Percentiles rank a stretch among this genome's conserved stretches.
phyloP scores from a whole-genome alignment of 2,797 vertebrate genomes.

The Danio albolineatus region DNA sequence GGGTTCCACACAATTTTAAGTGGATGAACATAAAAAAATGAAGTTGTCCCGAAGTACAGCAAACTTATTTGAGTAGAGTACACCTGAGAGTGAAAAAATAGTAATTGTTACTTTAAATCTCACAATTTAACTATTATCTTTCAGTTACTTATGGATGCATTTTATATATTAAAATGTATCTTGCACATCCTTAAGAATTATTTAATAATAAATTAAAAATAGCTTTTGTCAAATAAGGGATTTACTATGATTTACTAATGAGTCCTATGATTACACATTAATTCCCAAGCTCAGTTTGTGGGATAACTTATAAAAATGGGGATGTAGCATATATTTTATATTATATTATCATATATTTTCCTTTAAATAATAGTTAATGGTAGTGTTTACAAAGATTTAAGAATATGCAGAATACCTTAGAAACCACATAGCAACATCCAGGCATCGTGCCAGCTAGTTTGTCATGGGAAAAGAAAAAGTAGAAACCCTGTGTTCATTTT shows the following conservation, averaged over 20 bases:
- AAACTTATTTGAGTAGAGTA: no score
- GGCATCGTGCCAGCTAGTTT: background rate
- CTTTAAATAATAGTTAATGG: background rate
- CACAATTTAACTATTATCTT: background rate
- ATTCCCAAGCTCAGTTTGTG: background rate
- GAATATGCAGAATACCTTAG: background rate
- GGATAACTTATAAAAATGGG: background rate
- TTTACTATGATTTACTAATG: no score
- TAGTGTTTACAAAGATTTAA: background rate
- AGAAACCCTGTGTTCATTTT: conserved; percentile 1
- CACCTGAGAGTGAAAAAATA: background rate
- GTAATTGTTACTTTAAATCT: background rate
- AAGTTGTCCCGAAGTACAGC: no score
- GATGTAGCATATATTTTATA: background rate
- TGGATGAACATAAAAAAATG: no score
- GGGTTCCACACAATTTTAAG: no score
- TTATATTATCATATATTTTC: background rate
- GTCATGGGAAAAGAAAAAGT: background rate
- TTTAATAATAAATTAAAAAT: no score
- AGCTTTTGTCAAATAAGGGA: no score
- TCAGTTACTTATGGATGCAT: background rate
- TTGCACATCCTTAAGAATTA: background rate
- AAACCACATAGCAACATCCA: background rate
- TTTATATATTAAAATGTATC: background rate
- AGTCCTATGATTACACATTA: background rate